phyloP scores from a whole-genome alignment of 2,113 vertebrate species.

The Vulpes ferrilata region DNA sequence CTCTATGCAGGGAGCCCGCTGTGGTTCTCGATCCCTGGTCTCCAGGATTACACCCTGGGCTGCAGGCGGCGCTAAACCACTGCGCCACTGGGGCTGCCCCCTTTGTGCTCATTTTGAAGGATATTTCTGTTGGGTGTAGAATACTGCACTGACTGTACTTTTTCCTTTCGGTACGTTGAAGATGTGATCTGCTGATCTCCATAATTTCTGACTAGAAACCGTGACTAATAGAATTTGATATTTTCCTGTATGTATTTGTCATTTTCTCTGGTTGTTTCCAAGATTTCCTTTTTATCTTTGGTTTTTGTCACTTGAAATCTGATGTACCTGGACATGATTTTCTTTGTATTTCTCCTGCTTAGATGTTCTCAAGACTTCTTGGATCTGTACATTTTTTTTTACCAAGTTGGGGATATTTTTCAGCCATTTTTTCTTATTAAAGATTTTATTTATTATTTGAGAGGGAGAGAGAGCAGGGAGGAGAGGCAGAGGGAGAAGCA shows the following conservation, averaged over 20 bases:
- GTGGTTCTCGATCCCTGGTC: too few relatives aligned
- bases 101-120: slow-evolving; percentile 9
- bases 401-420: neutral
- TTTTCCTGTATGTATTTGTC: neutral
- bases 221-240: neutral
- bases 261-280: slow-evolving; percentile 14
- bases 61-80: too few relatives aligned
- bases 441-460: neutral
- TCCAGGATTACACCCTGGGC: too few relatives aligned
- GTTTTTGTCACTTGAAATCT: neutral
- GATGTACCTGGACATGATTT: neutral
- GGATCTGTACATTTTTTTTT: slow-evolving; percentile 1
- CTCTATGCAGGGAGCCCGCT: too few relatives aligned
- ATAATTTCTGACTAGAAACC: neutral
- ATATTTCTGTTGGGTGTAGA: neutral
- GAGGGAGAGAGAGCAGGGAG: neutral
- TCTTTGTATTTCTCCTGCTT: slow-evolving; percentile 1
- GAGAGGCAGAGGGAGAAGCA: neutral
- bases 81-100: too few relatives aligned
- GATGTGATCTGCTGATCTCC: neutral
- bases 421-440: neutral
- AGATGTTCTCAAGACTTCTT: neutral
- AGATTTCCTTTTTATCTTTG: neutral
- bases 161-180: neutral
- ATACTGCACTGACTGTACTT: neutral